Conservation (phyloP, 2,888 invertebrate genomes). For the Latrodectus hesperus region DNA sequence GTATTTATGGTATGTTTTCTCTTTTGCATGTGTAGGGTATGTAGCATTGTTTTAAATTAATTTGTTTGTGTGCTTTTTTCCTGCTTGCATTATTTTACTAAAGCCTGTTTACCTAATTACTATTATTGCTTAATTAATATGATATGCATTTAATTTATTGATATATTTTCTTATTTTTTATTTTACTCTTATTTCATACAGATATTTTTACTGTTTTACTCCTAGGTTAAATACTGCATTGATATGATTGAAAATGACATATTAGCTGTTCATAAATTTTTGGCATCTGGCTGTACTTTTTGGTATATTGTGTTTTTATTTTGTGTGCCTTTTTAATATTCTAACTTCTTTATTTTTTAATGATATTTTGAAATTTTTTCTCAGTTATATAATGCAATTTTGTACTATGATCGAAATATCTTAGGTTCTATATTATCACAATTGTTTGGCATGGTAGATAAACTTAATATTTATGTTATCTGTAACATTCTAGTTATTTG, state of each 20-base stretch:
- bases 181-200: constrained; percentile 6
- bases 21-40: too few relatives aligned
- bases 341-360: background rate
- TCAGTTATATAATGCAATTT: too few relatives aligned
- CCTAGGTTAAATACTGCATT: constrained; percentile 63
- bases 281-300: constrained; percentile 56
- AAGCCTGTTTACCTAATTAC: background rate
- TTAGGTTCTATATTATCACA: too few relatives aligned
- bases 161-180: background rate
- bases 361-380: background rate
- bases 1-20: too few relatives aligned
- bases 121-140: background rate
- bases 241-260: constrained; percentile 40
- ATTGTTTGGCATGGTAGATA: too few relatives aligned
- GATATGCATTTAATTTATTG: background rate
- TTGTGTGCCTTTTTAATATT: background rate
- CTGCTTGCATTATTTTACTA: background rate
- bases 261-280: constrained; percentile 59
- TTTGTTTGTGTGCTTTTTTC: background rate
- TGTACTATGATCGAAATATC: too few relatives aligned
- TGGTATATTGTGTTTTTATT: constrained; percentile 61
- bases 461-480: too few relatives aligned
- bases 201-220: constrained; percentile 40
- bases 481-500: too few relatives aligned
- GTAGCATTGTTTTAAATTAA: background rate